Evolutionary conservation across 2,797 vertebrate species (phyloP).

Genomic region (Chiroxiphia lanceolata): DNA sequence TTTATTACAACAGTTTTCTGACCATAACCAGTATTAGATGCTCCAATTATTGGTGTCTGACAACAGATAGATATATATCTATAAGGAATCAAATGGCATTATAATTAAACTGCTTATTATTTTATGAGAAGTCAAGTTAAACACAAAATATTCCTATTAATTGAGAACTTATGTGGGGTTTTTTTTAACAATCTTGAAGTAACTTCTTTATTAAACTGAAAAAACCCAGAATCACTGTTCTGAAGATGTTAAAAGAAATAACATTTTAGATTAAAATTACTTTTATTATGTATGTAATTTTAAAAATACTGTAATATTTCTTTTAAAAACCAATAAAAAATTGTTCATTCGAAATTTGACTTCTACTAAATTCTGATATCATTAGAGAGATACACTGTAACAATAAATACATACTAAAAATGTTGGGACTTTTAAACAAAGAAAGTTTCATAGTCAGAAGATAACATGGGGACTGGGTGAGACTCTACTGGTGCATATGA

Average conservation of each 20-base stretch:
- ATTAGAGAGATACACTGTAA: background rate
- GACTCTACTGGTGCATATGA: fast-evolving
- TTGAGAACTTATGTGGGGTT: background rate
- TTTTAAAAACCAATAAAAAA: background rate
- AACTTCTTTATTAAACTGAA: background rate
- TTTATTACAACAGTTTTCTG: background rate
- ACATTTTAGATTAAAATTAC: fast-evolving
- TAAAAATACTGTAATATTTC: background rate
- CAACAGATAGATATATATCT: background rate
- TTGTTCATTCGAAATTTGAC: background rate
- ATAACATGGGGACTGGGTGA: background rate
- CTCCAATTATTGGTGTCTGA: background rate
- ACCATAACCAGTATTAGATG: background rate
- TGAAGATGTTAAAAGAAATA: background rate
- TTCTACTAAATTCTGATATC: background rate
- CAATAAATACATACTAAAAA: background rate
- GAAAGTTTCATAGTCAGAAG: background rate
- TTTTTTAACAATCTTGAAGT: background rate
- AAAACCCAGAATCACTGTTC: background rate
- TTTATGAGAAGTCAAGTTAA: background rate
- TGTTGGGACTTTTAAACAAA: background rate
- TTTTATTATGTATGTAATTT: background rate
- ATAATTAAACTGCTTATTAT: background rate
- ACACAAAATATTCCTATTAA: background rate
- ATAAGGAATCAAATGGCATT: background rate